phyloP scores from a whole-genome alignment of 2,888 invertebrate species.

The Vesta saturnalis region DNA sequence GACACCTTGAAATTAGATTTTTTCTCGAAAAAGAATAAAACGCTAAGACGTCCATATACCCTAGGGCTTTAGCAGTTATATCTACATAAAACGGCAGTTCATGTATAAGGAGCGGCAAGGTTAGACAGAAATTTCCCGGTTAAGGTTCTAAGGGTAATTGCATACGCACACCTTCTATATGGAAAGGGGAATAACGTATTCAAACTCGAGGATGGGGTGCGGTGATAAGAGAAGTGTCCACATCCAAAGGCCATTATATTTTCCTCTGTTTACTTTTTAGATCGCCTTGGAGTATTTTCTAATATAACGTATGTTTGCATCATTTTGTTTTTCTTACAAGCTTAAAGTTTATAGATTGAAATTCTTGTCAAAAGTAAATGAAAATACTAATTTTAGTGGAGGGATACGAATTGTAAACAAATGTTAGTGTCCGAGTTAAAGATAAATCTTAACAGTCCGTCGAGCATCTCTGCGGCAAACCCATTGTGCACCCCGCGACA shows the following conservation, averaged over 20 bases:
- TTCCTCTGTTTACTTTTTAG: conserved; percentile 50
- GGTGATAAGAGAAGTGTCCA: conserved; percentile 51
- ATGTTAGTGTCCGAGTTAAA: conserved; percentile 26
- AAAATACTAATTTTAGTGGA: no score
- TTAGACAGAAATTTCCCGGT: conserved; percentile 26
- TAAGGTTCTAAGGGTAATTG: conserved; percentile 39
- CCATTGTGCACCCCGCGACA: conserved; percentile 35
- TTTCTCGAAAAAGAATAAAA: conserved; percentile 60
- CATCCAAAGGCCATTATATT: conserved; percentile 52
- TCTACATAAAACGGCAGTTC: conserved; percentile 55
- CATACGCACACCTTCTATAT: conserved; percentile 43
- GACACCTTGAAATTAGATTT: conserved; percentile 65
- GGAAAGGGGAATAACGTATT: conserved; percentile 45
- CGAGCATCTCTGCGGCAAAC: conserved; percentile 39
- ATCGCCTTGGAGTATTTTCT: conserved; percentile 37
- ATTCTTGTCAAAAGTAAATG: no score
- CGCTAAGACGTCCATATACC: conserved; percentile 58
- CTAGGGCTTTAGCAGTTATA: conserved; percentile 58
- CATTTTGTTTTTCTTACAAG: no score
- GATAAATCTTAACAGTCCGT: conserved; percentile 39
- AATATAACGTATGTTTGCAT: conserved; percentile 32
- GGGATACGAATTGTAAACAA: no score
- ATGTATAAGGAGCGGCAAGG: conserved; percentile 50
- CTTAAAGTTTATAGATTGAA: no score
- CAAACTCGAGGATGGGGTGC: conserved; percentile 47